These are phyloP conservation scores for Drosophila azteca DNA, from an alignment of 1,140 invertebrate genomes.

Conservation along the genomic window DNA sequence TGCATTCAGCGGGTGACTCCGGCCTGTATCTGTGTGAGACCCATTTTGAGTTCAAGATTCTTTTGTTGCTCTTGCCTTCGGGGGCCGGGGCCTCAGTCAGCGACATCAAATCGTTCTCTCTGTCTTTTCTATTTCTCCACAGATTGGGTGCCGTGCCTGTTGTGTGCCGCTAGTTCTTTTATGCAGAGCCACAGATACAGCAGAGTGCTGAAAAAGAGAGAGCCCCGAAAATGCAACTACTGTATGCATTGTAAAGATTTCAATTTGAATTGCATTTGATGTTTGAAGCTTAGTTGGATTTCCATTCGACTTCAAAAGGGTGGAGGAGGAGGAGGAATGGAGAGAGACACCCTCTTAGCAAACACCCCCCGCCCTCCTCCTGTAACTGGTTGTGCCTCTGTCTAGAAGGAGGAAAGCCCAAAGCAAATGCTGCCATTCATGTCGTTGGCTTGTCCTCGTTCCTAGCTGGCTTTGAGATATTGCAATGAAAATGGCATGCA, in stretches of 20 bases:
- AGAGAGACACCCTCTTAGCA: neutral
- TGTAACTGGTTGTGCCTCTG: conserved; percentile 34
- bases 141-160: conserved; percentile 2
- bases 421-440: conserved; percentile 59
- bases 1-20: conserved; percentile 34
- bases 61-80: conserved; percentile 42
- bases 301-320: conserved; percentile 16
- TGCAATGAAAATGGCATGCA: conserved; percentile 43
- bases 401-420: conserved; percentile 22
- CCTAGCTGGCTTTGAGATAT: conserved; percentile 46
- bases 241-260: conserved; percentile 64
- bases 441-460: conserved; percentile 46
- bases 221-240: conserved; percentile 47
- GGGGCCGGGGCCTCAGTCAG: conserved; percentile 15
- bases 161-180: conserved; percentile 22
- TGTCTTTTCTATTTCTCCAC: conserved; percentile 13
- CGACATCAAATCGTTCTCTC: conserved; percentile 24
- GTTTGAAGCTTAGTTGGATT: conserved; percentile 65
- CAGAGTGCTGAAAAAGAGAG: conserved; percentile 1
- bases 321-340: neutral
- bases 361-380: neutral
- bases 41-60: conserved; percentile 66
- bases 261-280: conserved; percentile 70
- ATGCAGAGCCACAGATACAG: neutral
- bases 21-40: conserved; percentile 42